Evolutionary conservation across 2,888 invertebrate genomes (phyloP).

Genomic region (Chloromyia formosa): DNA sequence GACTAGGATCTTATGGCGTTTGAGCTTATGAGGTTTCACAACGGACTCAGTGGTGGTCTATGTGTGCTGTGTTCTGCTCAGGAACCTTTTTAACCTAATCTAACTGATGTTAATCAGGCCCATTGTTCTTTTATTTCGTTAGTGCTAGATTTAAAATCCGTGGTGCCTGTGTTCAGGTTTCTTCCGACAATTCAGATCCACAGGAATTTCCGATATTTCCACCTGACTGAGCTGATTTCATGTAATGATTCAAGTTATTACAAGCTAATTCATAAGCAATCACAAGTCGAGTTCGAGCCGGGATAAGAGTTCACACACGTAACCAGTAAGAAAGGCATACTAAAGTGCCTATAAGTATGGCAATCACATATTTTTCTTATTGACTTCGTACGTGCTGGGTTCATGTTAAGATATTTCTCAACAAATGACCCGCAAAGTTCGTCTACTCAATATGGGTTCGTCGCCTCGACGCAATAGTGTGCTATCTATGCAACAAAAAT

Average conservation of each 20-base stretch:
- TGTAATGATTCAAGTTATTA: slow-evolving; percentile 6
- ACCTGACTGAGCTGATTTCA: slow-evolving; percentile 9
- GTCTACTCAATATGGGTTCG: slow-evolving; percentile 12
- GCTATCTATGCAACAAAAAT: slow-evolving; percentile 14
- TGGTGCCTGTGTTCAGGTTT: too few species aligned
- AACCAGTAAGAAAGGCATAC: neutral
- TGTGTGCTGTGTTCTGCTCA: too few species aligned
- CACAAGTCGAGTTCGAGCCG: neutral
- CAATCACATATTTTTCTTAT: slow-evolving; percentile 31
- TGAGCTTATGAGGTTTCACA: too few species aligned
- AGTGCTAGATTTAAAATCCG: too few species aligned
- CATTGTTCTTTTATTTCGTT: too few species aligned
- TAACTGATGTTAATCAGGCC: too few species aligned
- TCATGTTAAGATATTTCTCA: slow-evolving; percentile 14
- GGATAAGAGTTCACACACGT: slow-evolving; percentile 33
- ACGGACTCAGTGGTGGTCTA: too few species aligned
- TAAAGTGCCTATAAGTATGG: slow-evolving; percentile 20
- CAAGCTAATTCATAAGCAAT: slow-evolving; percentile 36
- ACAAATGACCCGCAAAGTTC: slow-evolving; percentile 22
- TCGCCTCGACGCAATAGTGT: neutral
- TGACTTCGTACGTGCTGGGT: slow-evolving; percentile 35
- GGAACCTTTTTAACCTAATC: too few species aligned
- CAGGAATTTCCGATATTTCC: neutral
- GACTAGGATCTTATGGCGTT: too few species aligned
- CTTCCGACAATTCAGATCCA: too few species aligned